Percentiles rank a stretch among this genome's conserved stretches.
Conservation (phyloP, 2,888 invertebrate species). For the Lepas anatifera region DNA sequence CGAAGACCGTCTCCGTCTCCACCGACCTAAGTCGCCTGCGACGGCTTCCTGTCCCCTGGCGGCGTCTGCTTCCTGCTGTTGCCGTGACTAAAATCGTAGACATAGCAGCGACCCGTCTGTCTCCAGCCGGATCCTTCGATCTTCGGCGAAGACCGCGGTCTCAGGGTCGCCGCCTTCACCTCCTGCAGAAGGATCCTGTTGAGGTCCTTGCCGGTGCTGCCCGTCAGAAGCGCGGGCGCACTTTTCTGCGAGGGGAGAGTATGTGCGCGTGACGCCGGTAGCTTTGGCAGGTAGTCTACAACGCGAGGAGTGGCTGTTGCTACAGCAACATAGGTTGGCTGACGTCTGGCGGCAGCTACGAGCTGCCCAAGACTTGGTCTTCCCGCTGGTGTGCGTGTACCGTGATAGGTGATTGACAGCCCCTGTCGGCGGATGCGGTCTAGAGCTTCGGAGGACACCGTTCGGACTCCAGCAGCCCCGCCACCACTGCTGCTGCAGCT, state of each 20-base stretch:
- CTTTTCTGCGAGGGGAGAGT: neutral
- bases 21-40: no score
- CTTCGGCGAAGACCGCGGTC: neutral
- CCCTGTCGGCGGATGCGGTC: constrained; percentile 9
- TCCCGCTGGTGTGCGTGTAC: neutral
- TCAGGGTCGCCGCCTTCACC: neutral
- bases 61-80: no score
- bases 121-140: neutral
- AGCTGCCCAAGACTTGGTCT: neutral
- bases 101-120: neutral
- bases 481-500: neutral
- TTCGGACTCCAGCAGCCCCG: neutral
- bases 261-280: neutral
- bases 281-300: neutral
- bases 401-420: neutral
- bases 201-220: neutral
- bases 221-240: neutral
- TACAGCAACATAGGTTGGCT: constrained; percentile 1
- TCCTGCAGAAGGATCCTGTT: no score
- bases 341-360: neutral
- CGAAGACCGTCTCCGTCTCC: no score
- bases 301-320: neutral
- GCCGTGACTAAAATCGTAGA: neutral
- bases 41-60: no score
- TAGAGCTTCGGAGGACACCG: neutral